A percentile compares a stretch with the other conserved stretches of the same genome.
phyloP scores from a whole-genome alignment of 2,888 invertebrate genomes.

The Drosophila paranaensis region DNA sequence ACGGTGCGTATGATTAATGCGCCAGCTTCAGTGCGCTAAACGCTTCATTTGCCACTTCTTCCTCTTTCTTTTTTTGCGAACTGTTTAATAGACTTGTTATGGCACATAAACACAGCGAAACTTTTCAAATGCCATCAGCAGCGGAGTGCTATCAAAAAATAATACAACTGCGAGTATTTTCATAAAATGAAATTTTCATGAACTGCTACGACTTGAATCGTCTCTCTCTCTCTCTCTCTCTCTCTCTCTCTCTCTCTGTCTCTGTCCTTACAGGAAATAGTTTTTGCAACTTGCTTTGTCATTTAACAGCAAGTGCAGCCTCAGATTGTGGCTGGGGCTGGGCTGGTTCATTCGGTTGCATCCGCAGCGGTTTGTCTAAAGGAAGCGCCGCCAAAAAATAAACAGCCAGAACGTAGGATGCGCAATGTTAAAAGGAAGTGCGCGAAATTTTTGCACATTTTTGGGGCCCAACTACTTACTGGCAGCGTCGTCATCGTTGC shows the following conservation, averaged over 20 bases:
- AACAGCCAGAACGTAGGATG: constrained; percentile 66
- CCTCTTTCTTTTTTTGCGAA: background rate
- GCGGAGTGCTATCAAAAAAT: constrained; percentile 30
- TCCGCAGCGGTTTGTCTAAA: constrained; percentile 73
- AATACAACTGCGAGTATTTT: constrained; percentile 41
- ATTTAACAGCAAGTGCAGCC: constrained; percentile 44
- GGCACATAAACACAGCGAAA: constrained; percentile 48
- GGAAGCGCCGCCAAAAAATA: constrained; percentile 67
- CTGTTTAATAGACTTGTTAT: constrained; percentile 58
- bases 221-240: background rate
- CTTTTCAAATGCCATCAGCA: constrained; percentile 47
- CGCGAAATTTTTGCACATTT: constrained; percentile 74
- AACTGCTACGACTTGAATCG: constrained; percentile 28
- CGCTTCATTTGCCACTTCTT: constrained; percentile 50
- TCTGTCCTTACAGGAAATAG: constrained; percentile 47
- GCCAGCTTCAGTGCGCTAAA: constrained; percentile 28
- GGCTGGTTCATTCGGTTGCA: constrained; percentile 33
- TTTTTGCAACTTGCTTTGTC: constrained; percentile 65
- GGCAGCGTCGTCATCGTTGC: constrained; percentile 1
- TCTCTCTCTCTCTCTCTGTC: background rate
- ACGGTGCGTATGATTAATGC: constrained; percentile 62
- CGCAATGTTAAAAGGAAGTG: constrained; percentile 73
- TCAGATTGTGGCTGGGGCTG: constrained; percentile 24
- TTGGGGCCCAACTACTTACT: constrained; percentile 34
- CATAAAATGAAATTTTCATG: constrained; percentile 63